Evolutionary conservation across 2,113 vertebrate genomes (phyloP), one percentile per base, ranked within the genome.

Genomic region (Cryptoleucopteryx plumbea): DNA sequence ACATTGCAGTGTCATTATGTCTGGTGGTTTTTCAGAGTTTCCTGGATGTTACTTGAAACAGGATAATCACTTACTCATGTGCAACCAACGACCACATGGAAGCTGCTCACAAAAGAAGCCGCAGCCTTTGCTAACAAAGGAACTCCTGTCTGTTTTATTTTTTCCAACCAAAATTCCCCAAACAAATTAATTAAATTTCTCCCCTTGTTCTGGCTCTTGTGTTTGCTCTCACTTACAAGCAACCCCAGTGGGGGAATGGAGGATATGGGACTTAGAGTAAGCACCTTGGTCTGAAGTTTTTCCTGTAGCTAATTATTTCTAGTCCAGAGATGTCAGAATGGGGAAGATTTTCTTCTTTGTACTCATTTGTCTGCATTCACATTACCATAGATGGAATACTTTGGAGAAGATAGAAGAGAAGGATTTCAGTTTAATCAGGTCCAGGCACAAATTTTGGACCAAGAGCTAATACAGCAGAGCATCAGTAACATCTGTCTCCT

Each of bases 51-150:
- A 48, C 55, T 91, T 92, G 77, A 82, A 96, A 94, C 73, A 82
- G 40, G 91, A 85, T 95, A 96, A 96, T 96, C 81, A 94, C 43
- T 97, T 96, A 94, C 86, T 95, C 88, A 82, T 94, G 97, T 94
- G 77, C 47, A 68, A 68, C 68, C 34, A 75, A 40, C 0, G 1
- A 75, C 86, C 86, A 79, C 82, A 82, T 90, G 77, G 75, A 96
- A 93, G 47, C 68, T 11, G 4, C 55, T 95, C 59, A 71, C 77
- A 95, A 81, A 92, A 89, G 61, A 84, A 91, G 65, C 72, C 14
- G 0, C 47, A 89, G 81, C 77, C 36, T 91, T 82, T 93, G 52
- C 77, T 86, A 86, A 92, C 61, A 94, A 93, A 93, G 13, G 27
- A 84, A 40, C 36, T 91, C 43, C 58, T 85, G 56, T 85, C 78